Conservation (phyloP, 2,888 invertebrate species). For the Dichetophora obliterata region DNA sequence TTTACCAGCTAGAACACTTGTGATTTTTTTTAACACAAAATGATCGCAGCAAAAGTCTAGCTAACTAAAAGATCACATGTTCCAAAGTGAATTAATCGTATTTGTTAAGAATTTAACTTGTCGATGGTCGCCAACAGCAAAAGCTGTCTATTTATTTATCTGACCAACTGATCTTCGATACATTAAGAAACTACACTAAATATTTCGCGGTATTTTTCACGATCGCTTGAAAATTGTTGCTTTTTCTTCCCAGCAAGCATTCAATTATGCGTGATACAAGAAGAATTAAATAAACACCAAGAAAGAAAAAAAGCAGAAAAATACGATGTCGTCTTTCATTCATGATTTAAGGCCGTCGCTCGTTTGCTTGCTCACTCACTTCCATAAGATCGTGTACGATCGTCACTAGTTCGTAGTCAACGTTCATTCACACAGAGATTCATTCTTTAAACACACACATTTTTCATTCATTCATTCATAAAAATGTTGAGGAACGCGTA, state of each 20-base stretch:
- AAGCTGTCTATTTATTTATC: neutral
- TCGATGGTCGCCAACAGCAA: neutral
- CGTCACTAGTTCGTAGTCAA: neutral
- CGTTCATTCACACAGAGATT: constrained; percentile 28
- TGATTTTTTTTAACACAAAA: too few relatives aligned
- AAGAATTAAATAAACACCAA: neutral
- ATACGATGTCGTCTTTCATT: constrained; percentile 3
- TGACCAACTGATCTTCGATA: neutral
- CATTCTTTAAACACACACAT: constrained; percentile 33
- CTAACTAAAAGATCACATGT: too few relatives aligned
- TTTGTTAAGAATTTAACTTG: neutral
- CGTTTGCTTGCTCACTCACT: neutral
- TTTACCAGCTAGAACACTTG: too few relatives aligned
- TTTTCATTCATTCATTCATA: constrained; percentile 41
- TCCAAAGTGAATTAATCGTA: neutral
- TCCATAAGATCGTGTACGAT: neutral
- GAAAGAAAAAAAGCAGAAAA: neutral
- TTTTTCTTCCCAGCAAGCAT: neutral
- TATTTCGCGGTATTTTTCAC: neutral
- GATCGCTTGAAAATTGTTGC: neutral
- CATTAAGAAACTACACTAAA: neutral
- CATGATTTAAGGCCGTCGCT: neutral
- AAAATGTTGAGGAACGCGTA: constrained; percentile 42
- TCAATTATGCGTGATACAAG: too few relatives aligned
- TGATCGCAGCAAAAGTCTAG: too few relatives aligned